These are phyloP conservation scores for Hirundichthys speculiger DNA, from an alignment of 2,113 vertebrate genomes.

Conservation along the genomic window DNA sequence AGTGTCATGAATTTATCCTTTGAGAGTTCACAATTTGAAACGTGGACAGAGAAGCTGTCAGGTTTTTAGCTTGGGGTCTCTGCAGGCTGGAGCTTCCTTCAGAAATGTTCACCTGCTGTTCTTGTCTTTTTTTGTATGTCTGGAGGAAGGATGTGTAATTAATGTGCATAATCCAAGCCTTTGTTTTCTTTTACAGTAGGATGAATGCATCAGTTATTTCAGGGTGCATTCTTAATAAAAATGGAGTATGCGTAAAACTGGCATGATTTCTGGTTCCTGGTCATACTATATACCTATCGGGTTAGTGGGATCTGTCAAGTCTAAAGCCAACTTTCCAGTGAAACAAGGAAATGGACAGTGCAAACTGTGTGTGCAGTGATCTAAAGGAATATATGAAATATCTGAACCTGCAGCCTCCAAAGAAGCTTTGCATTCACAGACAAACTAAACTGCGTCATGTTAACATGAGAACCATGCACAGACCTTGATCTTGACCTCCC, in stretches of 20 bases:
- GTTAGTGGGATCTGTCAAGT: too few relatives aligned
- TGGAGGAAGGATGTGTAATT: constrained; percentile 50
- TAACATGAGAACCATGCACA: too few relatives aligned
- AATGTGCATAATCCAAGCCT: constrained; percentile 46
- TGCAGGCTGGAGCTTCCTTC: constrained; percentile 78
- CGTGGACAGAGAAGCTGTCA: constrained; percentile 39
- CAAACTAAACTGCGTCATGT: too few relatives aligned
- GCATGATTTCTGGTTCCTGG: not conserved
- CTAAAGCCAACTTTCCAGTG: too few relatives aligned
- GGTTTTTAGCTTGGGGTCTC: constrained; percentile 69
- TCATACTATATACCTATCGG: too few relatives aligned
- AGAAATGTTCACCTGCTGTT: constrained; percentile 61
- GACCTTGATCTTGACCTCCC: too few relatives aligned
- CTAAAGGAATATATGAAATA: too few relatives aligned
- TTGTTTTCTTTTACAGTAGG: constrained; percentile 62
- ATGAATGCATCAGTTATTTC: constrained; percentile 52
- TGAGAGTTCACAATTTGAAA: constrained; percentile 14
- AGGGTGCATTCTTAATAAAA: constrained; percentile 74
- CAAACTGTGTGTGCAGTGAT: too few relatives aligned
- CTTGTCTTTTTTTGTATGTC: constrained; percentile 43
- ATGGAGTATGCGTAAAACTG: constrained; percentile 36
- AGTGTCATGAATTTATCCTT: constrained; percentile 35
- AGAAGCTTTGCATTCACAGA: too few relatives aligned
- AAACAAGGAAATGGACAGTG: too few relatives aligned
- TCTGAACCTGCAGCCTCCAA: too few relatives aligned